Percentiles rank a stretch among this genome's conserved stretches.
These are phyloP conservation scores for Megalurothrips usitatus DNA, from an alignment of 2,888 invertebrate species.

Conservation along the genomic window DNA sequence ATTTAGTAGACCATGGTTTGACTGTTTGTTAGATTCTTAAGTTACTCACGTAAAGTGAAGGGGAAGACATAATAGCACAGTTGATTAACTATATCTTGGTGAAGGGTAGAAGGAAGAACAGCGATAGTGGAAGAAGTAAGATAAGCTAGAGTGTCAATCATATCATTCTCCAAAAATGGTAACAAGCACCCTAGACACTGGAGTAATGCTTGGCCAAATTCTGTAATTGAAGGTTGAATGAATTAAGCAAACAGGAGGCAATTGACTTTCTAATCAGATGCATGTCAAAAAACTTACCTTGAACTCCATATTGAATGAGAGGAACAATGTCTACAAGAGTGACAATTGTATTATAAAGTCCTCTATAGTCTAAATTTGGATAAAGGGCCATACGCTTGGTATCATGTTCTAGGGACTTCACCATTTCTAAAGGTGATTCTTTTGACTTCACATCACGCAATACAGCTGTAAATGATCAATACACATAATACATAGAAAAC, in stretches of 20 bases:
- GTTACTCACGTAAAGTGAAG: conserved; percentile 57
- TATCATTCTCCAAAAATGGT: conserved; percentile 93
- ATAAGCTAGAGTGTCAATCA: conserved; percentile 92
- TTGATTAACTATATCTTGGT: conserved; percentile 91
- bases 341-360: conserved; percentile 84
- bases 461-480: conserved; percentile 61
- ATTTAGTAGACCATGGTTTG: too few relatives aligned
- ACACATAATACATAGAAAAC: conserved; percentile 27
- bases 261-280: not conserved
- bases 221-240: conserved; percentile 51
- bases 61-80: conserved; percentile 94
- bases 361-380: conserved; percentile 95
- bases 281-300: conserved; percentile 53
- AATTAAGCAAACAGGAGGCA: conserved; percentile 29
- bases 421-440: conserved; percentile 85
- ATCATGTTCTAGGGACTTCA: conserved; percentile 82
- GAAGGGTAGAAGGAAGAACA: conserved; percentile 81
- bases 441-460: conserved; percentile 94
- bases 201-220: conserved; percentile 87
- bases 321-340: conserved; percentile 92
- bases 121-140: conserved; percentile 90
- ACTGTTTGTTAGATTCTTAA: not conserved
- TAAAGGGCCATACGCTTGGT: conserved; percentile 81
- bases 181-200: conserved; percentile 92
- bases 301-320: conserved; percentile 80